Evolutionary conservation across 2,113 vertebrate species (phyloP).

Genomic region (Colossoma macropomum): DNA sequence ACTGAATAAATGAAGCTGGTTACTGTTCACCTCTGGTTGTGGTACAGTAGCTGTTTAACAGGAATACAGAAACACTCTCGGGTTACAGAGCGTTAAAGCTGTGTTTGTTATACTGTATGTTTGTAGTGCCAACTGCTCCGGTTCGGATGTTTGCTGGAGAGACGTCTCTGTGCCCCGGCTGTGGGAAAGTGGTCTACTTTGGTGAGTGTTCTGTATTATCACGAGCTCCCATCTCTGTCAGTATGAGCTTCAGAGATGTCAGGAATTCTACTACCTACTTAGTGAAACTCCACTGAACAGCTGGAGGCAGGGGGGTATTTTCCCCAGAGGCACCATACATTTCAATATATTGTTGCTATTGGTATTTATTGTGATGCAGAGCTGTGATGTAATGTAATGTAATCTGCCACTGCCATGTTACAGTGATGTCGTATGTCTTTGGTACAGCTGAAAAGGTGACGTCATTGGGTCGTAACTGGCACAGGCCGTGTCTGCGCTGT

Average conservation of each 20-base stretch:
- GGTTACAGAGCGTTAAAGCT: neutral
- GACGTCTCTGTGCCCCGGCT: conserved; percentile 75
- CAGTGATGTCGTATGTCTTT: conserved; percentile 3
- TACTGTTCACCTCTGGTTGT: neutral
- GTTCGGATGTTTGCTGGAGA: conserved; percentile 75
- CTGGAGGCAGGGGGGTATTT: too few species aligned
- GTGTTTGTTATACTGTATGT: neutral
- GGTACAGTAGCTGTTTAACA: neutral
- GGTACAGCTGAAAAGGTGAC: conserved; percentile 65
- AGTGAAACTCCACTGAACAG: too few species aligned
- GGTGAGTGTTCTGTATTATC: conserved; percentile 65
- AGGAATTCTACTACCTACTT: too few species aligned
- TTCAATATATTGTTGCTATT: too few species aligned
- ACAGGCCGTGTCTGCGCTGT: conserved; percentile 79
- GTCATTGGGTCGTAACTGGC: conserved; percentile 80
- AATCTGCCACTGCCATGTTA: too few species aligned
- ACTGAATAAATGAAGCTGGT: neutral
- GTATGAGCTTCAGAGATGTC: neutral
- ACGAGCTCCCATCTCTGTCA: neutral
- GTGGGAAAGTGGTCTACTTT: conserved; percentile 76
- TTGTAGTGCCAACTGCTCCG: conserved; percentile 44
- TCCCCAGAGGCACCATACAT: too few species aligned
- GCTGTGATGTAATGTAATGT: too few species aligned
- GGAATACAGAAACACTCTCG: neutral
- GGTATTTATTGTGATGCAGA: neutral